phyloP scores from a whole-genome alignment of 2,888 invertebrate genomes.

The Conus canariensis region DNA sequence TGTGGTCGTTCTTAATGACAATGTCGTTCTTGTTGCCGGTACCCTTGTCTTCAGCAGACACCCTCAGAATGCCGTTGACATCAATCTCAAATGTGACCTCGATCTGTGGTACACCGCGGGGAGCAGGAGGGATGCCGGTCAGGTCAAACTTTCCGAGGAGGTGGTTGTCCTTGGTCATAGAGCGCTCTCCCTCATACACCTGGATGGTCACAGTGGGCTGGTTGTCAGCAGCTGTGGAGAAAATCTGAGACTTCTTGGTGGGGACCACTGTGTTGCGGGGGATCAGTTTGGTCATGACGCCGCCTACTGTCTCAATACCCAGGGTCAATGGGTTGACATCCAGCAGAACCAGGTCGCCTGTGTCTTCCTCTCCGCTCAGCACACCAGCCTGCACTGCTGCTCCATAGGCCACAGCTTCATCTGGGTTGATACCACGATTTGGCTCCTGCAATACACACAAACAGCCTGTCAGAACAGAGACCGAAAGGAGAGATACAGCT shows the following conservation, averaged over 20 bases:
- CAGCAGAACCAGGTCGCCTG: slow-evolving; percentile 94
- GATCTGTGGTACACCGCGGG: slow-evolving; percentile 80
- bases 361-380: slow-evolving; percentile 97
- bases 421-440: slow-evolving; percentile 98
- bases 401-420: slow-evolving; percentile 99
- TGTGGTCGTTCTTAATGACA: slow-evolving; percentile 99
- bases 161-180: slow-evolving; percentile 99
- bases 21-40: slow-evolving; percentile 99
- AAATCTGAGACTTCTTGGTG: slow-evolving; percentile 99
- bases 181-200: slow-evolving; percentile 97
- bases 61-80: slow-evolving; percentile 80
- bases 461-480: background rate
- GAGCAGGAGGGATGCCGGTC: slow-evolving; percentile 93
- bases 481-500: background rate
- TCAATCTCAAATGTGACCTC: slow-evolving; percentile 81
- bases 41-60: slow-evolving; percentile 99
- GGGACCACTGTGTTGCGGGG: slow-evolving; percentile 99
- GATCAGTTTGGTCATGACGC: slow-evolving; percentile 99
- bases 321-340: slow-evolving; percentile 99
- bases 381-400: slow-evolving; percentile 99
- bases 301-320: slow-evolving; percentile 99
- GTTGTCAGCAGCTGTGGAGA: slow-evolving; percentile 99
- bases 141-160: slow-evolving; percentile 98
- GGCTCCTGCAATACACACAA: slow-evolving; percentile 86
- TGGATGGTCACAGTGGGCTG: slow-evolving; percentile 99